These are phyloP conservation scores for Chaetodon auriga DNA, from an alignment of 2,113 vertebrate species.

Conservation along the genomic window DNA sequence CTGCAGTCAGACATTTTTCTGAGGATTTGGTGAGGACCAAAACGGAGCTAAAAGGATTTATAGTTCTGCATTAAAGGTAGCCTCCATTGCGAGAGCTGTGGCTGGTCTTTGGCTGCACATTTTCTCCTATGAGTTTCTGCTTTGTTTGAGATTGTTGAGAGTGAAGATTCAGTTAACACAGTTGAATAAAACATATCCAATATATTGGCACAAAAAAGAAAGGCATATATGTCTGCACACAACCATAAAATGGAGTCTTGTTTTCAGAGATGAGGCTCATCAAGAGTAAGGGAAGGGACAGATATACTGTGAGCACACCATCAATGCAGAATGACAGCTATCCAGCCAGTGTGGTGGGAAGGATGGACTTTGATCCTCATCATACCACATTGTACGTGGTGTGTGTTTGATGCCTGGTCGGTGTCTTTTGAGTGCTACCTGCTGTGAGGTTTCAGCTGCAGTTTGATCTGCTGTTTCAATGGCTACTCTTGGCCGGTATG, in stretches of 20 bases:
- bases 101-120: not conserved
- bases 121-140: not conserved
- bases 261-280: conserved; percentile 11
- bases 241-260: not conserved
- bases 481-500: too few relatives aligned
- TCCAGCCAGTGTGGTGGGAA: not conserved
- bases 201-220: not conserved
- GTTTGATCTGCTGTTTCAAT: conserved; percentile 51
- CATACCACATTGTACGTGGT: not conserved
- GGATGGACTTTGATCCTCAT: conserved; percentile 46
- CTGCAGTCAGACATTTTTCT: not conserved
- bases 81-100: not conserved
- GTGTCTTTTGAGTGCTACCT: conserved; percentile 36
- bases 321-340: not conserved
- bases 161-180: not conserved
- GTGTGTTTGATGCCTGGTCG: conserved; percentile 44
- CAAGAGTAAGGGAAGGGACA: not conserved
- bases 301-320: not conserved
- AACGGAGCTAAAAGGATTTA: not conserved
- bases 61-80: not conserved
- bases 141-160: not conserved
- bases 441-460: conserved; percentile 25
- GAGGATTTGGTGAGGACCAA: not conserved
- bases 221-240: not conserved
- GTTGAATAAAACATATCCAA: not conserved